phyloP scores from a whole-genome alignment of 2,797 vertebrate species.

The Moxostoma hubbsi region DNA sequence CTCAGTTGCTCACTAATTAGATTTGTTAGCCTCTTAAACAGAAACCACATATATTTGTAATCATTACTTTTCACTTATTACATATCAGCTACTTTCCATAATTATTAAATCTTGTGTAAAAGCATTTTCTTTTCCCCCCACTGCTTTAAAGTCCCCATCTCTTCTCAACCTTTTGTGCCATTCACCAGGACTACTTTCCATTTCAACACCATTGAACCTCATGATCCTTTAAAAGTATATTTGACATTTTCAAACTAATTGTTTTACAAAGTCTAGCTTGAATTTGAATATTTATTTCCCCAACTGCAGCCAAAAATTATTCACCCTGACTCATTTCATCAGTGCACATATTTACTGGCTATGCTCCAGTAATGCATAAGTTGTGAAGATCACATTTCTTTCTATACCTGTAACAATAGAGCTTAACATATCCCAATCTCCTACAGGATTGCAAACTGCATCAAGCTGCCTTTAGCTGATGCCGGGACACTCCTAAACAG shows the following conservation, averaged over 20 bases:
- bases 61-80: not conserved
- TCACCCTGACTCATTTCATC: conserved; percentile 29
- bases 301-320: conserved; percentile 20
- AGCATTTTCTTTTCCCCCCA: not conserved
- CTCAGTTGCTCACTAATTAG: not conserved
- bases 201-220: conserved; percentile 5
- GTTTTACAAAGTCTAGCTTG: conserved; percentile 18
- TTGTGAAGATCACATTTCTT: conserved; percentile 6
- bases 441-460: conserved; percentile 28
- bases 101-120: not conserved
- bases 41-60: not conserved
- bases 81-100: not conserved
- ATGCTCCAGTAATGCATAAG: conserved; percentile 34
- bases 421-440: conserved; percentile 34
- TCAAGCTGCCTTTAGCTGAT: not conserved
- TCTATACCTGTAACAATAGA: conserved; percentile 31
- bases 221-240: conserved; percentile 29
- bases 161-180: not conserved
- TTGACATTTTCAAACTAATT: not conserved
- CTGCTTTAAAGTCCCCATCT: not conserved
- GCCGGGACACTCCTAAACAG: conserved; percentile 20
- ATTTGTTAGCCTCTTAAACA: not conserved
- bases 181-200: not conserved
- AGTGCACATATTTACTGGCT: conserved; percentile 31
- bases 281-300: conserved; percentile 36